These are phyloP conservation scores for Chiloscyllium plagiosum DNA, from an alignment of 2,113 vertebrate species.

Conservation along the genomic window DNA sequence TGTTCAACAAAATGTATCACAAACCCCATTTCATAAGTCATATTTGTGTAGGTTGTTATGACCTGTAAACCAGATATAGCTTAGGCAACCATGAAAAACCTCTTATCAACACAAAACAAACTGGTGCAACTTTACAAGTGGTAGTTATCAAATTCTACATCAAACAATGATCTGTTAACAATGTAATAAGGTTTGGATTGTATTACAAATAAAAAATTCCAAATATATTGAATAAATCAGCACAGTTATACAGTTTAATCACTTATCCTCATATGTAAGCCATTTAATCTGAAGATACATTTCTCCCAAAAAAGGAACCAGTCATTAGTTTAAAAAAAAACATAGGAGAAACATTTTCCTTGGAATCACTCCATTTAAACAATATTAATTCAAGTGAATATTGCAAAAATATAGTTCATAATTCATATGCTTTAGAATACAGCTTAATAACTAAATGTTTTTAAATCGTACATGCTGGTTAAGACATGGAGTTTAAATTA, in stretches of 20 bases:
- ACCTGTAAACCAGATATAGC: not conserved
- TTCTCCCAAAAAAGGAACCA: not conserved
- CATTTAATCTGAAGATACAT: not conserved
- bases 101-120: not conserved
- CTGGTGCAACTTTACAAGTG: not conserved
- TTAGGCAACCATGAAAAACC: not conserved
- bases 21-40: not conserved
- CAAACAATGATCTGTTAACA: conserved; percentile 3
- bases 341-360: not conserved
- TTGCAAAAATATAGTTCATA: not conserved
- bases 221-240: not conserved
- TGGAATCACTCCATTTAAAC: not conserved
- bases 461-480: not conserved
- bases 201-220: not conserved
- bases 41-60: not conserved
- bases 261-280: not conserved
- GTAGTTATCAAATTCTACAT: not conserved
- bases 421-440: not conserved
- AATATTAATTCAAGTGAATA: not conserved
- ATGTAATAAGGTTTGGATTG: not conserved
- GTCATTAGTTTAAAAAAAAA: too few relatives aligned
- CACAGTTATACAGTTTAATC: not conserved
- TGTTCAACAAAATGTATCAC: not conserved
- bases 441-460: not conserved
- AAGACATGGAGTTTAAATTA: not conserved